Percentiles rank a stretch among this genome's conserved stretches.
Conservation (phyloP, 2,113 vertebrate species). For the Sula dactylatra region DNA sequence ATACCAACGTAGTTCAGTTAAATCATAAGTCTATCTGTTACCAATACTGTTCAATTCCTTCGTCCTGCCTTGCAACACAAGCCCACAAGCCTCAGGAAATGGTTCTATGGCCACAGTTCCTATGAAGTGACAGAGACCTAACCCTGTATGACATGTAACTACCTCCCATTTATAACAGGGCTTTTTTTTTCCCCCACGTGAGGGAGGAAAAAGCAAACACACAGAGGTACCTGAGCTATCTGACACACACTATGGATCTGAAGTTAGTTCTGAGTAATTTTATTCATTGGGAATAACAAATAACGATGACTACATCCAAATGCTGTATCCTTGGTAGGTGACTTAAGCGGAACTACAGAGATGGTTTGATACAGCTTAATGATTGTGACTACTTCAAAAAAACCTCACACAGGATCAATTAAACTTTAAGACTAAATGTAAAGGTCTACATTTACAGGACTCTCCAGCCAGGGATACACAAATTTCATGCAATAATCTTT, state of each 20-base stretch:
- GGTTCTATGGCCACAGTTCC: not conserved
- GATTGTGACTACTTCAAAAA: not conserved
- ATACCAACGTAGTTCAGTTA: fast-evolving
- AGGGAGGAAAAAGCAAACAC: not conserved
- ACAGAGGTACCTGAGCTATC: not conserved
- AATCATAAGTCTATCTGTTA: not conserved
- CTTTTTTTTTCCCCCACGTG: not conserved
- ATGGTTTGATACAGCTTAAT: not conserved
- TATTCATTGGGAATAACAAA: not conserved
- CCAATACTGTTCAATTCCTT: not conserved
- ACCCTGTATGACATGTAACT: not conserved
- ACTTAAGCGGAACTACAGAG: not conserved
- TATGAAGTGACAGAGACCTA: not conserved
- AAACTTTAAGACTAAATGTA: not conserved
- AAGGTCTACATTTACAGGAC: not conserved
- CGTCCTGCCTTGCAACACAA: not conserved
- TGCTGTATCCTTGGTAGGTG: not conserved
- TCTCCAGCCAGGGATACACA: not conserved
- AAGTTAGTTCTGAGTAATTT: not conserved
- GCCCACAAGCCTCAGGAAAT: not conserved
- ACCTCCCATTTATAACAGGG: not conserved
- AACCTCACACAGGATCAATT: not conserved
- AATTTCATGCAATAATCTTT: not conserved
- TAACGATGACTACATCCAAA: not conserved
- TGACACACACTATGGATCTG: not conserved